These are phyloP conservation scores for Gastrophryne carolinensis DNA, from an alignment of 2,797 vertebrate genomes.

Conservation along the genomic window DNA sequence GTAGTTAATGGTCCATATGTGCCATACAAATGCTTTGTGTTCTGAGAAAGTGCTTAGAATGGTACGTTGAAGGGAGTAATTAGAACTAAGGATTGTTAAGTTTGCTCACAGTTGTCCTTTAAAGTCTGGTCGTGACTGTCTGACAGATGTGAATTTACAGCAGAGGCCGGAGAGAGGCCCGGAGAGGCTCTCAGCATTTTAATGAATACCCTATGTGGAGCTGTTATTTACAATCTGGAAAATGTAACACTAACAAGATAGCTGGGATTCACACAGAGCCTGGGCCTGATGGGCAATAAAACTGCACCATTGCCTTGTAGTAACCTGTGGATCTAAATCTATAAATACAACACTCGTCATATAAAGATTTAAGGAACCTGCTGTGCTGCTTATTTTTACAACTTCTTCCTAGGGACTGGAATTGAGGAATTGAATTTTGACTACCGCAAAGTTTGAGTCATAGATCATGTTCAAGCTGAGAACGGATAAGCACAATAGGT, in stretches of 20 bases:
- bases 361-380: neutral
- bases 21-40: no score
- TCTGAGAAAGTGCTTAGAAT: no score
- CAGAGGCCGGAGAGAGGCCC: no score
- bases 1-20: no score
- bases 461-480: neutral
- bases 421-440: neutral
- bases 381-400: neutral
- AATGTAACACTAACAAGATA: neutral
- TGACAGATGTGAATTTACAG: no score
- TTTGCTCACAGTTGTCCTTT: no score
- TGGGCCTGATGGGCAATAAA: neutral
- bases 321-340: neutral
- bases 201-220: no score
- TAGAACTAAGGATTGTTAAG: no score
- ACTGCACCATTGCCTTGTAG: neutral
- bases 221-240: no score
- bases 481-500: neutral
- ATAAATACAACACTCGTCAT: neutral
- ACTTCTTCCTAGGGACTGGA: neutral
- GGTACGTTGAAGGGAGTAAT: no score
- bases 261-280: neutral
- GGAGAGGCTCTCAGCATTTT: no score
- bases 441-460: neutral
- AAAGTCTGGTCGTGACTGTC: no score